Evolutionary conservation across 2,797 vertebrate species (phyloP).

Genomic region (Amphiprion clarkii): DNA sequence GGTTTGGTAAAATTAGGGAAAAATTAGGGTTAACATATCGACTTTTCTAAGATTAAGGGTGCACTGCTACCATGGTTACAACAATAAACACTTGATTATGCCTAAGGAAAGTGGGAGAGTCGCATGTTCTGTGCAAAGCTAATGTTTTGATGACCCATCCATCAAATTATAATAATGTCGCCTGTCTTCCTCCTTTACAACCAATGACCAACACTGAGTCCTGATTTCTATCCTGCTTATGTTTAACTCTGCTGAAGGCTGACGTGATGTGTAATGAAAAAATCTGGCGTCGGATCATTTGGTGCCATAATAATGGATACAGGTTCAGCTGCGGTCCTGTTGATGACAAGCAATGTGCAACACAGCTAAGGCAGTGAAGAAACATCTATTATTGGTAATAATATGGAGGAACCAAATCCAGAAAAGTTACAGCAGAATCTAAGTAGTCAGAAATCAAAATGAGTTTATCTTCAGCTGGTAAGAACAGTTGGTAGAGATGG

Average conservation of each 20-base stretch:
- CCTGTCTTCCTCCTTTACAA: too few species aligned
- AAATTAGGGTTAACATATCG: background rate
- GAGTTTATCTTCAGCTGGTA: background rate
- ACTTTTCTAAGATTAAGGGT: too few species aligned
- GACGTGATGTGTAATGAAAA: background rate
- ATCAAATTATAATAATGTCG: too few species aligned
- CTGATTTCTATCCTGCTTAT: background rate
- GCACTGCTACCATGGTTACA: background rate
- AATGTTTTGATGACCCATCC: too few species aligned
- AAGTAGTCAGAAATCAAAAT: slow-evolving; percentile 6
- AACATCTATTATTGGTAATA: background rate
- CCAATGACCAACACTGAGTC: too few species aligned
- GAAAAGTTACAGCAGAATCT: background rate
- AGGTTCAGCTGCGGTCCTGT: background rate
- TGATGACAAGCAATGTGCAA: background rate
- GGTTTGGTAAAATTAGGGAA: too few species aligned
- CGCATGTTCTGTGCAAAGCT: too few species aligned
- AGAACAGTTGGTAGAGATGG: background rate
- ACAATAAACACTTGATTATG: background rate
- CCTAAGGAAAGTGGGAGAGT: too few species aligned
- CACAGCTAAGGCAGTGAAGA: background rate
- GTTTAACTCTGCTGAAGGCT: background rate
- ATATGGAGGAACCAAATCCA: background rate
- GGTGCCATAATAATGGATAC: background rate
- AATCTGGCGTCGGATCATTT: background rate